Percentiles rank a stretch among this genome's conserved stretches.
phyloP scores from a whole-genome alignment of 2,797 vertebrate species.

The Micromesistius poutassou region DNA sequence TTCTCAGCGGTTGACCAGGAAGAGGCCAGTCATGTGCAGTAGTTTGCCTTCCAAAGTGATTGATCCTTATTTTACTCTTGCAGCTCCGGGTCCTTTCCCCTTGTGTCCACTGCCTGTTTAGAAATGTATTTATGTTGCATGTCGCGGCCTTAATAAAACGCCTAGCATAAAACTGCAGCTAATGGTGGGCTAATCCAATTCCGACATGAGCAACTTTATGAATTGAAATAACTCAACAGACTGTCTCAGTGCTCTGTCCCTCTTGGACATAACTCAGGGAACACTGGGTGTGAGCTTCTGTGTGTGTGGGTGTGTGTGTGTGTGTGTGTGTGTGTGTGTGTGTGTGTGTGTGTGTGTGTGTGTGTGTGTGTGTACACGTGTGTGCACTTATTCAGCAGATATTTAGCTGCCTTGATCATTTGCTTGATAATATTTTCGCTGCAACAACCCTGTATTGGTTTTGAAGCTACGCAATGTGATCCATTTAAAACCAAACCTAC shows the following conservation, averaged over 20 bases:
- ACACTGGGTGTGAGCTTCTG: constrained; percentile 33
- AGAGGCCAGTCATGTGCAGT: constrained; percentile 89
- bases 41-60: constrained; percentile 90
- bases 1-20: constrained; percentile 89
- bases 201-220: constrained; percentile 96
- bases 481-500: neutral
- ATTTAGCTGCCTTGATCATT: neutral
- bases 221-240: constrained; percentile 97
- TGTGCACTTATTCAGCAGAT: neutral
- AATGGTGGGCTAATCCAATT: constrained; percentile 99
- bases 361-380: constrained; percentile 4
- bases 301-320: constrained; percentile 11
- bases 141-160: constrained; percentile 96
- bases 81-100: constrained; percentile 82
- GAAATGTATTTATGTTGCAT: constrained; percentile 98
- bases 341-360: constrained; percentile 4
- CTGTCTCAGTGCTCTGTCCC: constrained; percentile 82
- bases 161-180: constrained; percentile 85
- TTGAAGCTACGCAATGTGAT: neutral
- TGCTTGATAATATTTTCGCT: neutral
- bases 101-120: constrained; percentile 82
- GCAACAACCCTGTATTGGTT: neutral
- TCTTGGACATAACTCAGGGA: constrained; percentile 83
- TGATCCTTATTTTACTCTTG: constrained; percentile 86
- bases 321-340: constrained; percentile 6